A percentile compares a stretch with the other conserved stretches of the same genome.
Conservation (phyloP, 30 jellyfish, hydroid and myxozoan genomes). For the Turritopsis dohrnii region DNA sequence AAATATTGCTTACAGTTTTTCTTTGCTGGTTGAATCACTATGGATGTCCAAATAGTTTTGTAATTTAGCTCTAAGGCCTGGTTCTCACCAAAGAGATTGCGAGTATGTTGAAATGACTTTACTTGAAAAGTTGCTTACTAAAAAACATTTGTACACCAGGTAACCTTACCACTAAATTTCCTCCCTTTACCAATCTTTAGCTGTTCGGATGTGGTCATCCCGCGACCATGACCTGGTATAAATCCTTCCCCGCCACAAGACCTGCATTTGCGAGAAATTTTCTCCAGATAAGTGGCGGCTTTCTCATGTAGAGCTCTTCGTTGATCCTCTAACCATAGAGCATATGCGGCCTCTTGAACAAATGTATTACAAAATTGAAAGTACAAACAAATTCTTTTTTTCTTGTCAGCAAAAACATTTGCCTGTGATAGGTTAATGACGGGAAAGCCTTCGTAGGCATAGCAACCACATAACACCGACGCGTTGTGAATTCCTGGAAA, state of each 20-base stretch:
- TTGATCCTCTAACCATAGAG: slow-evolving; percentile 96
- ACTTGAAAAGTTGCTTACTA: too few species aligned
- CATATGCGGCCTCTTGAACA: slow-evolving; percentile 92
- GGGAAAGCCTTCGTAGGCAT: slow-evolving; percentile 61
- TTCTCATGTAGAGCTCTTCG: slow-evolving; percentile 71
- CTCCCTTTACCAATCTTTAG: neutral
- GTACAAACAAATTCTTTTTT: slow-evolving; percentile 57
- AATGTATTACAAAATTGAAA: slow-evolving; percentile 58
- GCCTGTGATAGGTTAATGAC: slow-evolving; percentile 56
- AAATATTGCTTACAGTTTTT: too few species aligned
- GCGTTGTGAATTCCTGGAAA: slow-evolving; percentile 26
- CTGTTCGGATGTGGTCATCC: slow-evolving; percentile 13
- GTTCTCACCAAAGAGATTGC: too few species aligned
- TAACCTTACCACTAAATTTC: slow-evolving; percentile 21
- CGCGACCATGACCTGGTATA: slow-evolving; percentile 51
- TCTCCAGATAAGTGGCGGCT: slow-evolving; percentile 83
- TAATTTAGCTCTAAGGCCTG: too few species aligned
- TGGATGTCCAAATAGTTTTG: too few species aligned
- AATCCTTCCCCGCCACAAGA: slow-evolving; percentile 83
- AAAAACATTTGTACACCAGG: too few species aligned
- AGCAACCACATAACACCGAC: slow-evolving; percentile 83
- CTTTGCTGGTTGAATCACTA: too few species aligned
- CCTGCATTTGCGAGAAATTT: slow-evolving; percentile 51
- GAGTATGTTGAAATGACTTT: too few species aligned
- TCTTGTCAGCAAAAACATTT: slow-evolving; percentile 40